Percentiles rank a stretch among this genome's conserved stretches.
Conservation (phyloP, 1,140 invertebrate genomes). For the Venustaconcha ellipsiformis region DNA sequence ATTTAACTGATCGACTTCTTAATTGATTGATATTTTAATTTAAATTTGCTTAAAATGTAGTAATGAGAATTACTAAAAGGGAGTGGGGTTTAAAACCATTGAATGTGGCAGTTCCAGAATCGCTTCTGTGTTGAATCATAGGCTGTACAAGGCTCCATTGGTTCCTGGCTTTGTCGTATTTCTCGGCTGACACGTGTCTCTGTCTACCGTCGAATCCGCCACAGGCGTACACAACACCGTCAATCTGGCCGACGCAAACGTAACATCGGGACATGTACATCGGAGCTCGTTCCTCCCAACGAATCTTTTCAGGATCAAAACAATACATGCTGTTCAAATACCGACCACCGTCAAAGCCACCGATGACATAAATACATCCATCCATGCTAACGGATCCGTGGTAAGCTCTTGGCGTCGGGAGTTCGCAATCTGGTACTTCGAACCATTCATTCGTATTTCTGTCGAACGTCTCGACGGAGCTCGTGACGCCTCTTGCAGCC, state of each 20-base stretch:
- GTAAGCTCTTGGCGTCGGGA: conserved; percentile 73
- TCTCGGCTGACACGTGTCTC: conserved; percentile 86
- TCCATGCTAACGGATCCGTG: conserved; percentile 78
- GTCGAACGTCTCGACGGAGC: conserved; percentile 82
- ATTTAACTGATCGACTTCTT: no score
- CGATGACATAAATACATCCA: conserved; percentile 78
- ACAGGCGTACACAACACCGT: conserved; percentile 68
- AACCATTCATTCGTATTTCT: conserved; percentile 80
- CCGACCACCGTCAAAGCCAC: conserved; percentile 72
- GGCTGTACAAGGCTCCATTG: conserved; percentile 78
- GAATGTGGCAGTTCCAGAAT: conserved; percentile 78
- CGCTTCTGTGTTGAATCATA: conserved; percentile 76
- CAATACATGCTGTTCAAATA: conserved; percentile 55
- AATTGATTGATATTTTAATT: no score
- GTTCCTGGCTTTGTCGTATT: conserved; percentile 86
- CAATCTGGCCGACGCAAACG: conserved; percentile 43
- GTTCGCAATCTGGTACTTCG: conserved; percentile 14
- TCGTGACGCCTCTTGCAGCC: conserved; percentile 77
- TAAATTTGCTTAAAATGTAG: no score
- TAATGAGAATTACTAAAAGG: no score
- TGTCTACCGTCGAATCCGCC: conserved; percentile 92
- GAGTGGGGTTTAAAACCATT: conserved; percentile 66
- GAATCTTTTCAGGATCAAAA: conserved; percentile 48
- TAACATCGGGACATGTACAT: conserved; percentile 57
- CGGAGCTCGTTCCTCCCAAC: conserved; percentile 53